Percentiles rank a stretch among this genome's conserved stretches.
Conservation (phyloP, 2,797 vertebrate genomes). For the Thaleichthys pacificus region DNA sequence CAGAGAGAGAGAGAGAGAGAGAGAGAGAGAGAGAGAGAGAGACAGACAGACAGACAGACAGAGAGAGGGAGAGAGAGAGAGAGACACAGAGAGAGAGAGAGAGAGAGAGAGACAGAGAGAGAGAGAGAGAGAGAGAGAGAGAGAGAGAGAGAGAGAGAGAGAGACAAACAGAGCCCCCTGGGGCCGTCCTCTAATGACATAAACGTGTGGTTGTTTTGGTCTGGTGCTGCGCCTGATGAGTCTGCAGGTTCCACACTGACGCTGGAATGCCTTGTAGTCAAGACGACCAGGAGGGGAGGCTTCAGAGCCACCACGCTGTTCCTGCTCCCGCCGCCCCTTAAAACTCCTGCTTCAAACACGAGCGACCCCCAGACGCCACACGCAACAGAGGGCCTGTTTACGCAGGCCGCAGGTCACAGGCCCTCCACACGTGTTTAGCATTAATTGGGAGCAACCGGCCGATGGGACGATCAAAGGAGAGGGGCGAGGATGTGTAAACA, state of each 20-base stretch:
- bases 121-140: neutral
- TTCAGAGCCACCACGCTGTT: constrained; percentile 23
- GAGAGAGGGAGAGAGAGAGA: no score
- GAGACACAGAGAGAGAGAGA: no score
- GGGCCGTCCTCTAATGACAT: constrained; percentile 11
- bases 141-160: neutral
- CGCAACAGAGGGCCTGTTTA: constrained; percentile 49
- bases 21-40: no score
- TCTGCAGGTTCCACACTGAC: neutral
- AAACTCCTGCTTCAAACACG: constrained; percentile 48
- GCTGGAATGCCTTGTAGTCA: constrained; percentile 38
- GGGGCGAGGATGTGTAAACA: constrained; percentile 25
- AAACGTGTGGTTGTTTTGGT: constrained; percentile 10
- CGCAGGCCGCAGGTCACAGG: constrained; percentile 48
- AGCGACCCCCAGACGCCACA: constrained; percentile 30
- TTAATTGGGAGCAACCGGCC: constrained; percentile 53
- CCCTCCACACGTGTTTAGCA: constrained; percentile 38
- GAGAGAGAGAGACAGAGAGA: no score
- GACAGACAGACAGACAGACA: no score
- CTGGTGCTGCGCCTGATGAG: constrained; percentile 2
- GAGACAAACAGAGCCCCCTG: neutral
- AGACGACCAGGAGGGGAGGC: constrained; percentile 1
- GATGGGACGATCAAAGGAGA: constrained; percentile 36
- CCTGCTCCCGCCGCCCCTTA: constrained; percentile 37
- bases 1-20: no score